Conservation (phyloP, 2,113 vertebrate species). For the Zosterops pallidus region DNA sequence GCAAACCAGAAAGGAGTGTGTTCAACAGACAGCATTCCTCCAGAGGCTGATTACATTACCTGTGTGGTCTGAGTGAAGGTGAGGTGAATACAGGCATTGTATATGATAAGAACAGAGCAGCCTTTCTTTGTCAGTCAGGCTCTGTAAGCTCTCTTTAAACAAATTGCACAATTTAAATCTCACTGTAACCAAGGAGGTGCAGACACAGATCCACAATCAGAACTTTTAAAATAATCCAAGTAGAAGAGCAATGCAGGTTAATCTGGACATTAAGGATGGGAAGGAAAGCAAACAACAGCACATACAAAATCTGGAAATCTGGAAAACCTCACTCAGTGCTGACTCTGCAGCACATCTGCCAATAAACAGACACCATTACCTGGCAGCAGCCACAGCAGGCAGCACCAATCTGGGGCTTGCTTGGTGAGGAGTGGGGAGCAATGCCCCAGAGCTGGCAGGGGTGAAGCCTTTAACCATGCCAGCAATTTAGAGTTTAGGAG, state of each 20-base stretch:
- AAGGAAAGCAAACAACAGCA: neutral
- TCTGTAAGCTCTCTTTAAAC: neutral
- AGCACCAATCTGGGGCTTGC: neutral
- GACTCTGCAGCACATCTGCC: neutral
- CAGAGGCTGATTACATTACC: neutral
- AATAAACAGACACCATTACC: neutral
- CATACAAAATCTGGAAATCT: neutral
- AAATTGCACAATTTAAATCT: neutral
- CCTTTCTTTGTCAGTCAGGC: slow-evolving; percentile 24
- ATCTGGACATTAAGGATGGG: neutral
- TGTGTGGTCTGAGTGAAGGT: slow-evolving; percentile 33
- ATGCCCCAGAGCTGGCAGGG: neutral
- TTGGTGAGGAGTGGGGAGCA: neutral
- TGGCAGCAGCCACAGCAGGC: neutral
- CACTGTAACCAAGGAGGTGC: neutral
- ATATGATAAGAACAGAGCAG: slow-evolving; percentile 3
- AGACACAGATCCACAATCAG: neutral
- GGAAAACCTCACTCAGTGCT: neutral
- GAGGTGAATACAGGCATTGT: slow-evolving; percentile 28
- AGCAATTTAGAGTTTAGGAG: neutral
- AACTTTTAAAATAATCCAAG: neutral
- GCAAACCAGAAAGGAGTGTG: neutral
- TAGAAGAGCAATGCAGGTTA: neutral
- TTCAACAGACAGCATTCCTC: neutral
- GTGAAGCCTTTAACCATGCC: neutral